These are phyloP conservation scores for Malthinus seriepunctatus DNA, from an alignment of 2,888 invertebrate species.

Conservation along the genomic window DNA sequence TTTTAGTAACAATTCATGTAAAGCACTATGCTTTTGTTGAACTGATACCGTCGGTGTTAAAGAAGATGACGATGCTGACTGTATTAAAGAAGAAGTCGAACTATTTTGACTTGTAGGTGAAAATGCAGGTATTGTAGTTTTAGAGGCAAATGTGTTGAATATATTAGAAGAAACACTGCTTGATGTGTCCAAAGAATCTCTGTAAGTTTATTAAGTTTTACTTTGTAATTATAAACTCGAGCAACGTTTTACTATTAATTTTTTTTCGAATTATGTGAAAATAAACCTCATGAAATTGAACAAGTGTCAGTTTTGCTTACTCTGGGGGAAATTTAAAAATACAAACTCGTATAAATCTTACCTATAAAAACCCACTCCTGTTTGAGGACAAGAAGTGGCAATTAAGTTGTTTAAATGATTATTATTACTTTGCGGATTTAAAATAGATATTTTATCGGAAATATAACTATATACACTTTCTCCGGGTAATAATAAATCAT, in stretches of 20 bases:
- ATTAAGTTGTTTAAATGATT: slow-evolving; percentile 40
- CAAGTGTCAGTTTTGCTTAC: no score
- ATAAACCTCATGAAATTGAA: no score
- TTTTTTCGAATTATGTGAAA: no score
- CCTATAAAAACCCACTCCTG: slow-evolving; percentile 40
- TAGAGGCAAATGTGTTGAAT: slow-evolving; percentile 48
- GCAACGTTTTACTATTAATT: neutral
- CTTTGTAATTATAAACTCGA: neutral
- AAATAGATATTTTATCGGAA: slow-evolving; percentile 31
- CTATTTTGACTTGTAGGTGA: slow-evolving; percentile 71
- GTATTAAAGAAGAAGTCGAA: slow-evolving; percentile 59
- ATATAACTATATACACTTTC: slow-evolving; percentile 62
- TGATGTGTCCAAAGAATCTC: slow-evolving; percentile 44
- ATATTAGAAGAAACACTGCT: slow-evolving; percentile 25
- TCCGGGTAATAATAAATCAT: slow-evolving; percentile 77
- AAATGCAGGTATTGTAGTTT: slow-evolving; percentile 56
- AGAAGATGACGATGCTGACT: slow-evolving; percentile 54
- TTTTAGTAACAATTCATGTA: slow-evolving; percentile 71
- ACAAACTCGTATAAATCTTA: neutral
- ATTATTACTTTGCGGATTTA: slow-evolving; percentile 36
- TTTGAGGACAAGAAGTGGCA: slow-evolving; percentile 46
- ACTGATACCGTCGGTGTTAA: slow-evolving; percentile 39
- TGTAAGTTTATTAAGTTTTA: slow-evolving; percentile 27
- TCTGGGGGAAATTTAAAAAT: no score
- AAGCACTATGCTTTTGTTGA: slow-evolving; percentile 54